Conservation (phyloP, 2,888 invertebrate species). For the Conchocele bisecta region DNA sequence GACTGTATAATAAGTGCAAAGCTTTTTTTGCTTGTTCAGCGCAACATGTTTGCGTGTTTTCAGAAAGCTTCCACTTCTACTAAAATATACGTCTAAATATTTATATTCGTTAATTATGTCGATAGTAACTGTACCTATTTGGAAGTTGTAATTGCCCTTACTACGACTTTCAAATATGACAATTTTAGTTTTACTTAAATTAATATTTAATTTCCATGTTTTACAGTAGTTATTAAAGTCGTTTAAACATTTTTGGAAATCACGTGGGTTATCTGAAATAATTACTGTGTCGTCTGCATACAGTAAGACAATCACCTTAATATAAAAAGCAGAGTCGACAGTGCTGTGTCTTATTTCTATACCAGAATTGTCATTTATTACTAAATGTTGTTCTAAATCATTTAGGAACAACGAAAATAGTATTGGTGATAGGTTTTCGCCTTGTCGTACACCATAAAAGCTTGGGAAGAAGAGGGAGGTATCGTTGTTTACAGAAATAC, state of each 20-base stretch:
- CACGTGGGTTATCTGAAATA: slow-evolving; percentile 7
- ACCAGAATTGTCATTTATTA: neutral
- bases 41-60: neutral
- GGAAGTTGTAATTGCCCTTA: slow-evolving; percentile 1
- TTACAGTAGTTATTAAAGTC: slow-evolving; percentile 30
- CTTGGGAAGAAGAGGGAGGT: slow-evolving; percentile 1
- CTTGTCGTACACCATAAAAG: slow-evolving; percentile 24
- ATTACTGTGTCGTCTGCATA: slow-evolving; percentile 50
- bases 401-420: slow-evolving; percentile 26
- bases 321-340: neutral
- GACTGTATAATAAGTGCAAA: neutral
- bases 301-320: slow-evolving; percentile 21
- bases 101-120: neutral
- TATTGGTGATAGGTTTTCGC: slow-evolving; percentile 20
- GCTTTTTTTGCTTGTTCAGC: neutral
- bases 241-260: slow-evolving; percentile 25
- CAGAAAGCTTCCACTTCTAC: neutral
- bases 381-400: slow-evolving; percentile 12
- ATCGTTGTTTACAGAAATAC: neutral
- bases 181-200: slow-evolving; percentile 26
- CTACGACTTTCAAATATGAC: slow-evolving; percentile 13
- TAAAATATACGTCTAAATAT: neutral
- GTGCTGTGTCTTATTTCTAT: neutral
- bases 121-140: neutral
- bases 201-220: slow-evolving; percentile 33